Base-by-base conservation (phyloP, 2,797 vertebrate genomes). In the Halcyon smyrnensis region DNA sequence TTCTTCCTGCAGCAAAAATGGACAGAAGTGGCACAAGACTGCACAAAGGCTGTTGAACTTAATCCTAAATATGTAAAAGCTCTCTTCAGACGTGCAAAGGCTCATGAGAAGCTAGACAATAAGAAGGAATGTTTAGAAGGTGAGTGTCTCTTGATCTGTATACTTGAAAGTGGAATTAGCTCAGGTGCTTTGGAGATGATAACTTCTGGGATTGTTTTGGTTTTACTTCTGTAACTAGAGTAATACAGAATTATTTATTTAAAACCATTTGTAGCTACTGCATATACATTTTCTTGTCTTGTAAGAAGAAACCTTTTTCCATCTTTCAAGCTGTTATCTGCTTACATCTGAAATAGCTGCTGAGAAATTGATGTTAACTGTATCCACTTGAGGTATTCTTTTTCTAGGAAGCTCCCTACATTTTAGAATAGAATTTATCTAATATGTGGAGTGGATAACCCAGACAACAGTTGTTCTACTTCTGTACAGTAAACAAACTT, bases 71-170 rank as follows among this genome's bases (percentile, higher is more conserved):
- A 99, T 41, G 96, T 99, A 95, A 99, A 99, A 98, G 99, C 99
- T 92, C 98, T 99, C 84, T 99, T 99, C 98, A 99, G 99, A 96
- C 98, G 99, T 5, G 99, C 99, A 20, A 99, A 99, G 97, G 99
- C 99, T 63, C 98, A 99, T 39, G 99, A 99, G 97, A 99, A 98
- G 93, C 98, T 99, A 57, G 99, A 99, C 97, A 99, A 99, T 98
- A 99, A 99, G 97, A 99, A 99, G 97, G 99, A 99, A 88, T 99
- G 99, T 95, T 98, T 99, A 96, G 99, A 99, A 98, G 99, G 99
- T 99, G 87, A 97, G 98, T 92, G 37, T 89, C 25, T 94, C 73
- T 51, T 87, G 89, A 8, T 85, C 7, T 63, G 46, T 89, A 2
- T 67, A 37, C 53, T 46, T 67, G 62, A 64, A 96, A 95, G n/a